Conservation (phyloP, 2,797 vertebrate genomes). For the Zonotrichia albicollis region DNA sequence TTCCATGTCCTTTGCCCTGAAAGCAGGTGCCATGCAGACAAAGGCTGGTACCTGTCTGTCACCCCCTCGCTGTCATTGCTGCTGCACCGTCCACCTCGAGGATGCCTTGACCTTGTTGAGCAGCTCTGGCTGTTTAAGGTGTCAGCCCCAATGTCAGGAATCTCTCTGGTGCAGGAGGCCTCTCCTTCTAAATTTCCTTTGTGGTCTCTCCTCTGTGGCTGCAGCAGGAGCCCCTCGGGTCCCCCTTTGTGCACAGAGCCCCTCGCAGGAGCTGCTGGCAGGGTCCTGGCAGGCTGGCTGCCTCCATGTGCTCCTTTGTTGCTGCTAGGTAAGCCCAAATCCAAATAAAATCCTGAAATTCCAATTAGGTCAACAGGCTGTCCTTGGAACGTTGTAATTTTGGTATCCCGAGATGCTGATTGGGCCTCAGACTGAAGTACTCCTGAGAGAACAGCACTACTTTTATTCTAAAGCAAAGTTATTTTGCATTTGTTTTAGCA, state of each 20-base stretch:
- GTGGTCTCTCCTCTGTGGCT: conserved; percentile 28
- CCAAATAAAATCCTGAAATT: background rate
- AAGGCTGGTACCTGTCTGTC: background rate
- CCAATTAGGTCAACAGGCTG: background rate
- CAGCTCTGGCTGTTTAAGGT: conserved; percentile 38
- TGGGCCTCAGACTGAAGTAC: background rate
- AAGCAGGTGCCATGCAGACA: accelerated
- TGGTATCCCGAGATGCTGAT: background rate
- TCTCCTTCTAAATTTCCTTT: conserved; percentile 52
- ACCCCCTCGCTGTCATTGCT: background rate
- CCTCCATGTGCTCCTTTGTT: background rate
- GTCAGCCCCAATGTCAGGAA: conserved; percentile 56
- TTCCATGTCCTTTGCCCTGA: background rate
- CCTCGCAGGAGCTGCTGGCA: background rate
- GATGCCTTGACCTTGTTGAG: conserved; percentile 51
- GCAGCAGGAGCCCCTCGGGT: conserved; percentile 11
- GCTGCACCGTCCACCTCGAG: background rate
- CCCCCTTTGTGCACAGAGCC: background rate
- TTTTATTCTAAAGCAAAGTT: background rate
- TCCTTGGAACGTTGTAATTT: background rate
- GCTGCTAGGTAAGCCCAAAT: background rate
- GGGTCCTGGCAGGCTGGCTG: background rate
- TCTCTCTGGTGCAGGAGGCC: conserved; percentile 34
- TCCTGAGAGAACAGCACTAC: background rate
- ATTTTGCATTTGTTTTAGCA: background rate